A percentile compares a stretch with the other conserved stretches of the same genome.
Evolutionary conservation across 2,797 vertebrate genomes (phyloP).

Genomic region (Eospalax fontanierii): DNA sequence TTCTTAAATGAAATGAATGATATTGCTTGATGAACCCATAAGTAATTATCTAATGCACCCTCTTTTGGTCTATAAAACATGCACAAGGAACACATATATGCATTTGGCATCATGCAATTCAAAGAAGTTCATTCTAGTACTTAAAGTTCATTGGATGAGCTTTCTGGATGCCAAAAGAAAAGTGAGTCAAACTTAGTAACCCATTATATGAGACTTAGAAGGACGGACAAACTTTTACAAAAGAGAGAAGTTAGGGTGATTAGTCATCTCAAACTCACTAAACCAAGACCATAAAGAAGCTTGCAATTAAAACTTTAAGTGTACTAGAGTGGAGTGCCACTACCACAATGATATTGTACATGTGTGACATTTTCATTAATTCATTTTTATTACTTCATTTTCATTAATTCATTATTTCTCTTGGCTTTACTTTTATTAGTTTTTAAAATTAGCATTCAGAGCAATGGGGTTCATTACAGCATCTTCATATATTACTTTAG

Average conservation of each 20-base stretch:
- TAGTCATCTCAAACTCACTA: not conserved
- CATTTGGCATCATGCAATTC: not conserved
- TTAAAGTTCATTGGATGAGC: not conserved
- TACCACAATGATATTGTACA: not conserved
- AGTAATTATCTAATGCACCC: not conserved
- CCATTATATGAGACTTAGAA: not conserved
- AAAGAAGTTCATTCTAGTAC: not conserved
- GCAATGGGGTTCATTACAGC: no score
- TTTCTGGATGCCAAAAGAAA: not conserved
- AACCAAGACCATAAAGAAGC: not conserved
- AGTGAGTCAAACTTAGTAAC: not conserved
- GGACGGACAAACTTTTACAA: not conserved
- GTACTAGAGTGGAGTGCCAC: not conserved
- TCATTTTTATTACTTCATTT: no score
- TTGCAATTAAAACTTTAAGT: not conserved
- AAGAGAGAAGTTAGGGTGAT: not conserved
- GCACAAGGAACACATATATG: not conserved
- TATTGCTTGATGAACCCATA: not conserved
- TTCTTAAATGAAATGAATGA: not conserved
- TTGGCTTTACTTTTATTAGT: not conserved
- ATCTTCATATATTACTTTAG: no score
- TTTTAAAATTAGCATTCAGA: no score
- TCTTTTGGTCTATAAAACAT: not conserved
- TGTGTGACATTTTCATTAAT: not conserved
- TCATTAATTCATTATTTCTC: conserved; percentile 25